phyloP scores from a whole-genome alignment of 2,113 vertebrate species.

The Geococcyx californianus region DNA sequence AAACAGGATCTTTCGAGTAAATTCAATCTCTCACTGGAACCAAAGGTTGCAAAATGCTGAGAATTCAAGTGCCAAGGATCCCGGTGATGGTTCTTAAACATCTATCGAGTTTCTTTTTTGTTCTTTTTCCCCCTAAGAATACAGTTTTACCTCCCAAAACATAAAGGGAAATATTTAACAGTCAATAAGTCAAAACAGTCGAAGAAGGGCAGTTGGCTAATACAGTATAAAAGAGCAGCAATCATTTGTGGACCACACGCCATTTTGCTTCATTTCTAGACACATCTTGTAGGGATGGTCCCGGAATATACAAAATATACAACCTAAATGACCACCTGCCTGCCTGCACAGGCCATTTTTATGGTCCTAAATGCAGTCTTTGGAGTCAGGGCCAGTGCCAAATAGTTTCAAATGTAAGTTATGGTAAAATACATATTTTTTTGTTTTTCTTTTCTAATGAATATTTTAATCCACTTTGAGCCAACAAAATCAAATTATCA shows the following conservation, averaged over 20 bases:
- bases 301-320: conserved; percentile 84
- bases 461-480: conserved; percentile 65
- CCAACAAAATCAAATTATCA: conserved; percentile 53
- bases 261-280: conserved; percentile 74
- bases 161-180: conserved; percentile 79
- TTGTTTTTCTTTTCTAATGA: conserved; percentile 46
- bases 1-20: conserved; percentile 64
- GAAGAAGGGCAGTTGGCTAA: conserved; percentile 77
- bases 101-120: conserved; percentile 66
- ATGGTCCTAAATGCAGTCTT: conserved; percentile 83
- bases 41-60: conserved; percentile 71
- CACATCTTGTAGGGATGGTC: conserved; percentile 77
- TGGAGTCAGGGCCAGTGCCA: conserved; percentile 79
- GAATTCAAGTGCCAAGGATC: conserved; percentile 77
- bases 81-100: conserved; percentile 71
- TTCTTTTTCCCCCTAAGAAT: conserved; percentile 55
- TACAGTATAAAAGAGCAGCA: conserved; percentile 75
- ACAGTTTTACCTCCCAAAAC: conserved; percentile 76
- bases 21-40: conserved; percentile 71
- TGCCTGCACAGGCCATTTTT: conserved; percentile 76
- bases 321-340: conserved; percentile 78
- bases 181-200: conserved; percentile 83
- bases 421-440: conserved; percentile 34
- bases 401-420: conserved; percentile 74
- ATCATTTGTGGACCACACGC: conserved; percentile 71